phyloP scores from a whole-genome alignment of 2,113 vertebrate species.

The Catharus bicknelli region DNA sequence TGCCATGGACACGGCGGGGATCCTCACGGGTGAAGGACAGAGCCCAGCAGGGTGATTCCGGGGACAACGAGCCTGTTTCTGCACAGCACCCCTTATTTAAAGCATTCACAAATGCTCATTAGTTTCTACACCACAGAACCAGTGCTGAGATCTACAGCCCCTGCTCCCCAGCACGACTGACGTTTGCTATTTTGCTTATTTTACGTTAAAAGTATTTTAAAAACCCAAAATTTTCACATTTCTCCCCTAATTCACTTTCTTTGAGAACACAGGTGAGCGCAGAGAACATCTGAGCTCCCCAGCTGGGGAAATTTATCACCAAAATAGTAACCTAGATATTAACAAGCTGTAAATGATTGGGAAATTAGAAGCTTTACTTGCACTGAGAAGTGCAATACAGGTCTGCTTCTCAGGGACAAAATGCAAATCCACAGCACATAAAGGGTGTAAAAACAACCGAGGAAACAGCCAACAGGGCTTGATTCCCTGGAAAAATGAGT shows the following conservation, averaged over 20 bases:
- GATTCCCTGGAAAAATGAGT: neutral
- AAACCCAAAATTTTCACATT: rapidly evolving
- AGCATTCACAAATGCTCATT: neutral
- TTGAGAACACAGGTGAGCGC: neutral
- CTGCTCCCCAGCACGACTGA: neutral
- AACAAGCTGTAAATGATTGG: neutral
- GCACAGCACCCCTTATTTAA: neutral
- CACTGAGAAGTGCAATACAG: neutral
- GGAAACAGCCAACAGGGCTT: neutral
- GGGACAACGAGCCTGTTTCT: neutral
- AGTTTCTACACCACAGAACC: neutral
- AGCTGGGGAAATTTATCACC: neutral
- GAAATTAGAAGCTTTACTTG: neutral
- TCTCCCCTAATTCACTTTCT: neutral
- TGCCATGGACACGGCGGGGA: neutral
- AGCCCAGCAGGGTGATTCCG: neutral
- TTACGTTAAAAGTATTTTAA: neutral
- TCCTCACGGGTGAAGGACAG: neutral
- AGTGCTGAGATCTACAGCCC: neutral
- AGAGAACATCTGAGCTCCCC: neutral
- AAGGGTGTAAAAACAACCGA: neutral
- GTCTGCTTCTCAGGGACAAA: neutral
- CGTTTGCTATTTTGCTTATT: neutral
- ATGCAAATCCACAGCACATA: neutral
- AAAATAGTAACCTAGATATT: neutral